Conservation (phyloP, 2,113 vertebrate species). For the Oxyura jamaicensis region DNA sequence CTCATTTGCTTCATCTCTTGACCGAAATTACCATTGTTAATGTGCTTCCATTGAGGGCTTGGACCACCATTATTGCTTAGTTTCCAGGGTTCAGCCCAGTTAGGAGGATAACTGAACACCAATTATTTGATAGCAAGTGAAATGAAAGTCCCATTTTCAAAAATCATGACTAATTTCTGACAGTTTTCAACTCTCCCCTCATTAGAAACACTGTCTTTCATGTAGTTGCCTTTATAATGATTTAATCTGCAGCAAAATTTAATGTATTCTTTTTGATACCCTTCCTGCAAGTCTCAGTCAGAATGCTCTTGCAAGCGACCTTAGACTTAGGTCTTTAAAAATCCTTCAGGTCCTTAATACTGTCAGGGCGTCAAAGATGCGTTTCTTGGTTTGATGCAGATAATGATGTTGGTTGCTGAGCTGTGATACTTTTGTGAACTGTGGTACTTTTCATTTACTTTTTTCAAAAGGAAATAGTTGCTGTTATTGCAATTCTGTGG, state of each 20-base stretch:
- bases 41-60: not conserved
- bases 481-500: not conserved
- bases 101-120: not conserved
- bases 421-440: not conserved
- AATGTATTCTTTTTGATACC: constrained; percentile 55
- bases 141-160: constrained; percentile 36
- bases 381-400: not conserved
- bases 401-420: not conserved
- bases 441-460: not conserved
- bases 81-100: not conserved
- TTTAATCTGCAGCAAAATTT: constrained; percentile 50
- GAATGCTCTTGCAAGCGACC: constrained; percentile 15
- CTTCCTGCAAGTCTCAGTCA: not conserved
- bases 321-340: constrained; percentile 1
- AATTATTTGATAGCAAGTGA: constrained; percentile 36
- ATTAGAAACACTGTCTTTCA: constrained; percentile 51
- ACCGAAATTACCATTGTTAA: not conserved
- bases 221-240: constrained; percentile 20
- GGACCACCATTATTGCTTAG: not conserved
- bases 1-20: not conserved
- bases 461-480: not conserved
- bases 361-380: not conserved
- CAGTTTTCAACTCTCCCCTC: constrained; percentile 29
- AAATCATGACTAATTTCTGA: constrained; percentile 41
- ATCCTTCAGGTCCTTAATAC: not conserved